Evolutionary conservation across 2,113 vertebrate genomes (phyloP).

Genomic region (Tachycineta bicolor): DNA sequence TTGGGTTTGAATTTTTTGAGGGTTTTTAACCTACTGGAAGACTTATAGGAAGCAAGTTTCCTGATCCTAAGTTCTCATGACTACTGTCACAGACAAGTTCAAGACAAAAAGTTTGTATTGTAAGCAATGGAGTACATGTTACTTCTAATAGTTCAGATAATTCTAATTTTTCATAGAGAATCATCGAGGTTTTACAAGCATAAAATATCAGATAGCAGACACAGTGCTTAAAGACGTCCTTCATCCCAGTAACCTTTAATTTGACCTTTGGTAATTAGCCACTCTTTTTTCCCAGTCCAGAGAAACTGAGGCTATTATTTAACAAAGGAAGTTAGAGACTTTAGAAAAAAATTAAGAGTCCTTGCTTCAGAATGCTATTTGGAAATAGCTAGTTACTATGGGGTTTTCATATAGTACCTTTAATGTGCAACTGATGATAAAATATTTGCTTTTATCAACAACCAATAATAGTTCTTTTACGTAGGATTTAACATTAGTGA

Average conservation of each 20-base stretch:
- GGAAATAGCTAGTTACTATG: neutral
- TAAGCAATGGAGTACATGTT: neutral
- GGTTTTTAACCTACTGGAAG: neutral
- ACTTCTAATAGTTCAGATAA: neutral
- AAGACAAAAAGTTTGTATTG: neutral
- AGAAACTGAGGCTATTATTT: neutral
- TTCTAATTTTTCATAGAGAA: neutral
- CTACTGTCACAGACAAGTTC: neutral
- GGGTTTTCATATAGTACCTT: neutral
- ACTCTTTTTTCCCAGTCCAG: neutral
- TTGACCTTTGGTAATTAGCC: neutral
- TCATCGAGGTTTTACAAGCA: neutral
- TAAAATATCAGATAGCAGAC: neutral
- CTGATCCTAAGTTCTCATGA: neutral
- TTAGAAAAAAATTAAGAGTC: neutral
- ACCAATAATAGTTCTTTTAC: neutral
- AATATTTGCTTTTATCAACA: neutral
- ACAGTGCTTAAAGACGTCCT: neutral
- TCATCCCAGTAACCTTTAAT: neutral
- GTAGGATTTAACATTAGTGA: neutral
- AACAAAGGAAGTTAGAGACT: neutral
- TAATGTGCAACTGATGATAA: neutral
- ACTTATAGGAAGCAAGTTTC: neutral
- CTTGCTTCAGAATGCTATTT: neutral
- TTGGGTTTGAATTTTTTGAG: fast-evolving